Conservation (phyloP, 2,797 vertebrate species). For the Phataginus tricuspis region DNA sequence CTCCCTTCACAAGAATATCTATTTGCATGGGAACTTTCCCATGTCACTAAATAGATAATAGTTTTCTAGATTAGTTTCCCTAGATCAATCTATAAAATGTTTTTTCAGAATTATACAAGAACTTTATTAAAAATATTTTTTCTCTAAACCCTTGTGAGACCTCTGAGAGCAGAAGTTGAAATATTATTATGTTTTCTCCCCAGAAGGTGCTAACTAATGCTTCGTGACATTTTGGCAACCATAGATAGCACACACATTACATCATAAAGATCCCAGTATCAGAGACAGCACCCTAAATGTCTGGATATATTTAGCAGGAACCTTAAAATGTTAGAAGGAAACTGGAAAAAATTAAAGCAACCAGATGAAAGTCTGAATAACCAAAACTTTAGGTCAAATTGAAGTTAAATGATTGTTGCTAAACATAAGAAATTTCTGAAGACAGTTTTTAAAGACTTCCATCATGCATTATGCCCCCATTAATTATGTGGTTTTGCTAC, state of each 20-base stretch:
- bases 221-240: neutral
- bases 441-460: neutral
- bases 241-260: neutral
- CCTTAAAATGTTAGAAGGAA: neutral
- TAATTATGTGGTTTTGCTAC: neutral
- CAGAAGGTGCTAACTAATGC: neutral
- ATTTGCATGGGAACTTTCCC: neutral
- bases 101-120: neutral
- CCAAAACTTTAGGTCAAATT: neutral
- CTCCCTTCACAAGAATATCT: neutral
- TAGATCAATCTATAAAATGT: neutral
- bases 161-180: neutral
- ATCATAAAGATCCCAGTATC: neutral
- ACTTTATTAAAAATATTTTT: neutral
- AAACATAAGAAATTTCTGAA: neutral
- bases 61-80: neutral
- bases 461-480: neutral
- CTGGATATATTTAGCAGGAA: neutral
- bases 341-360: neutral
- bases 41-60: neutral
- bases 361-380: neutral
- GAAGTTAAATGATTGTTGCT: neutral
- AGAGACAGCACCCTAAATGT: neutral
- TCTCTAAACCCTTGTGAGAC: neutral
- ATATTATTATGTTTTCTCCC: neutral